These are phyloP conservation scores for Castor canadensis DNA, from an alignment of 2,113 vertebrate species.

Conservation along the genomic window DNA sequence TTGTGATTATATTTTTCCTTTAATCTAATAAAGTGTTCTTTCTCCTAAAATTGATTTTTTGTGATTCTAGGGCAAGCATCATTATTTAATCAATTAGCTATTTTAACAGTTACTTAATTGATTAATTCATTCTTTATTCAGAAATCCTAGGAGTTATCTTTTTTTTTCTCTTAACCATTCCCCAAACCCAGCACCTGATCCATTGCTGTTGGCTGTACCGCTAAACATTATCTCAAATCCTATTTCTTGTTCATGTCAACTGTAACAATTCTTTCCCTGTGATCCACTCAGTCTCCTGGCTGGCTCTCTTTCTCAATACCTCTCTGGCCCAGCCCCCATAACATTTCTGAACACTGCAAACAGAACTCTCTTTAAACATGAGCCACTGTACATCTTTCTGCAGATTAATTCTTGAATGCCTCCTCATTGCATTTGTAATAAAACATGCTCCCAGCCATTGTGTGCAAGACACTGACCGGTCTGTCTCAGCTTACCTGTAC, in stretches of 20 bases:
- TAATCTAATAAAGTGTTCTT: conserved; percentile 17
- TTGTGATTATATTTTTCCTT: not conserved
- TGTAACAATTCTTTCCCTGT: not conserved
- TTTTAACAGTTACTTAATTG: not conserved
- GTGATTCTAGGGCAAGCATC: not conserved
- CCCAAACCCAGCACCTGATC: not conserved
- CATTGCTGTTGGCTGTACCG: not conserved
- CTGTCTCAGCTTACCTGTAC: not conserved
- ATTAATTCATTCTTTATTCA: not conserved
- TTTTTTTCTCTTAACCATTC: not conserved
- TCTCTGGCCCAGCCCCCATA: rapidly evolving
- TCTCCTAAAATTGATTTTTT: conserved; percentile 18
- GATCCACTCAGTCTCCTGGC: not conserved
- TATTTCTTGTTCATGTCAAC: not conserved
- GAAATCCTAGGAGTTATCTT: not conserved
- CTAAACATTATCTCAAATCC: not conserved
- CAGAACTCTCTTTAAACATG: not conserved
- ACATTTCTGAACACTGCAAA: not conserved
- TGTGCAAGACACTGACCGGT: not conserved
- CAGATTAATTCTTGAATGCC: not conserved
- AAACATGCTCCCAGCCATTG: not conserved
- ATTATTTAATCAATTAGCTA: not conserved
- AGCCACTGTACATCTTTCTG: not conserved
- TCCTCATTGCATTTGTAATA: not conserved
- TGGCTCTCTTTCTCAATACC: not conserved